Evolutionary conservation across 2,113 vertebrate genomes (phyloP).

Genomic region (Chionodraco myersi): DNA sequence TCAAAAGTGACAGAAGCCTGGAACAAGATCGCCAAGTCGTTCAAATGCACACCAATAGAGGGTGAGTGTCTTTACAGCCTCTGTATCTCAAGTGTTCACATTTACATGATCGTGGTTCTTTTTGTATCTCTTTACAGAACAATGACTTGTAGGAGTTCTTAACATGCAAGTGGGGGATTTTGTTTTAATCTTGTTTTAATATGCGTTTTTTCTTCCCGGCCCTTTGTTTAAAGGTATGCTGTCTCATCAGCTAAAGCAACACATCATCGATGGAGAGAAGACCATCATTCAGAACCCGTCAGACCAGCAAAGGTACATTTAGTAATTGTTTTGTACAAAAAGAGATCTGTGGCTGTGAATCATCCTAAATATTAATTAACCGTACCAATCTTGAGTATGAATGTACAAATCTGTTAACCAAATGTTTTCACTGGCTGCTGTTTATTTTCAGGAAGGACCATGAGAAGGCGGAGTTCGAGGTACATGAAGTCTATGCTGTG

Average conservation of each 20-base stretch:
- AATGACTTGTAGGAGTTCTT: neutral
- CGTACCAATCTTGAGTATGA: too few species aligned
- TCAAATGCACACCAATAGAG: slow-evolving; percentile 96
- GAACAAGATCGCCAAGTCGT: slow-evolving; percentile 97
- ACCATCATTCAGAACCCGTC: slow-evolving; percentile 97
- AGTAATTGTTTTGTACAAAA: neutral
- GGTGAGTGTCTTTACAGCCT: slow-evolving; percentile 80
- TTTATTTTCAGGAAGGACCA: slow-evolving; percentile 91
- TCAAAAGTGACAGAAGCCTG: slow-evolving; percentile 96
- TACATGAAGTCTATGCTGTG: slow-evolving; percentile 97
- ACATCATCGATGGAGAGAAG: slow-evolving; percentile 96
- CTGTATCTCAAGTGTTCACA: neutral
- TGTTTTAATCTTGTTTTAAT: neutral
- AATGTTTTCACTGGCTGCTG: neutral
- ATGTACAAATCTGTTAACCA: too few species aligned
- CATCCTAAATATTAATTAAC: neutral
- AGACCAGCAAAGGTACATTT: slow-evolving; percentile 93
- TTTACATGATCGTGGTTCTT: neutral
- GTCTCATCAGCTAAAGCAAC: slow-evolving; percentile 97
- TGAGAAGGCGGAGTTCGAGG: slow-evolving; percentile 97
- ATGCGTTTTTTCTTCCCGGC: neutral
- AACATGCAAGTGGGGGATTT: neutral
- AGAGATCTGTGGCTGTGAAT: too few species aligned
- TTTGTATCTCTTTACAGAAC: neutral
- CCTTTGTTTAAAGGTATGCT: slow-evolving; percentile 88